Evolutionary conservation across 2,113 vertebrate species (phyloP).

Genomic region (Puntigrus tetrazona): DNA sequence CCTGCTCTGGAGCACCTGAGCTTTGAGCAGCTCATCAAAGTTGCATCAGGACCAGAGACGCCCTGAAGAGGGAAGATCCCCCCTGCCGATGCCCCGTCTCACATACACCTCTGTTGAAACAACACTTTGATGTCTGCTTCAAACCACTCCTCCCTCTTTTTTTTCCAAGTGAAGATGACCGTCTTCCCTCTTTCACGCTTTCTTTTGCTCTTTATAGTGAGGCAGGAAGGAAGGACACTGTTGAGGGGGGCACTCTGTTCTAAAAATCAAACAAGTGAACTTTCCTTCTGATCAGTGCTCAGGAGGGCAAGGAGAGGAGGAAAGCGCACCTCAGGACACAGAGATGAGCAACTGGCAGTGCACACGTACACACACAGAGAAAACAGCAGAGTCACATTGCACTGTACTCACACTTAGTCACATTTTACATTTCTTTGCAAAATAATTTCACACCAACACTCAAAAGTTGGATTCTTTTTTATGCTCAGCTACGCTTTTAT

Average conservation of each 20-base stretch:
- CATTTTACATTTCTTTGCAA: too few species aligned
- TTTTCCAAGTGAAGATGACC: not conserved
- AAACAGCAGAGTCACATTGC: not conserved
- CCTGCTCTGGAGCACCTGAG: conserved; percentile 5
- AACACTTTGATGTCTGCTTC: conserved; percentile 35
- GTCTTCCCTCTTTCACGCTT: not conserved
- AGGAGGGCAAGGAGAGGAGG: not conserved
- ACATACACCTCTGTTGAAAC: not conserved
- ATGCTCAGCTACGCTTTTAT: too few species aligned
- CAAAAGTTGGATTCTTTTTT: too few species aligned
- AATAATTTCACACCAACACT: too few species aligned
- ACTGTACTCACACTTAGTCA: not conserved
- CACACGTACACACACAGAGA: not conserved
- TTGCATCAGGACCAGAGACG: conserved; percentile 36
- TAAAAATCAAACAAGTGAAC: conserved; percentile 28
- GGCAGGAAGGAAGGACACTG: conserved; percentile 21
- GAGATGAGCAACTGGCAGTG: not conserved
- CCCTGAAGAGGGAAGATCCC: conserved; percentile 26
- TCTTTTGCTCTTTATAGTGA: conserved; percentile 16
- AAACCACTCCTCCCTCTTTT: conserved; percentile 4
- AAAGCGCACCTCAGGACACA: not conserved
- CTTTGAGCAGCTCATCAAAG: conserved; percentile 43
- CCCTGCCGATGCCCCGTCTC: not conserved
- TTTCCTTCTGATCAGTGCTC: conserved; percentile 26
- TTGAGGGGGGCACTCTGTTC: not conserved